phyloP scores from a whole-genome alignment of 2,888 invertebrate species.

The Tetranychus truncatus region DNA sequence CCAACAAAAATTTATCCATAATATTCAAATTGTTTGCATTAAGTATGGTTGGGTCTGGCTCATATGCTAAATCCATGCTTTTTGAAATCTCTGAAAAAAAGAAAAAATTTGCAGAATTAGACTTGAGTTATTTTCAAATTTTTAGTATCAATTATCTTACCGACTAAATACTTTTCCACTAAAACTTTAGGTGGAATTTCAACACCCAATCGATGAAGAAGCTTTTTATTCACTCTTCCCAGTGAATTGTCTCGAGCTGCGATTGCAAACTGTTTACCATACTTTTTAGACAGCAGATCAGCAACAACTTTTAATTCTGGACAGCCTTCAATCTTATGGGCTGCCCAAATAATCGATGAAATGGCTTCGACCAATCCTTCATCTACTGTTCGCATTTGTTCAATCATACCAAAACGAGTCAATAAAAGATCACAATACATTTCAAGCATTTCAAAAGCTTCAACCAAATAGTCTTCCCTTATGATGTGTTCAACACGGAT shows the following conservation, averaged over 20 bases:
- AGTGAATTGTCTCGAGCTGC: conserved; percentile 63
- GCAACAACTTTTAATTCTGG: conserved; percentile 57
- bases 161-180: conserved; percentile 53
- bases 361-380: conserved; percentile 89
- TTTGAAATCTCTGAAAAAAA: conserved; percentile 70
- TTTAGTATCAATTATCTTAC: conserved; percentile 13
- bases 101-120: conserved; percentile 33
- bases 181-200: conserved; percentile 87
- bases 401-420: conserved; percentile 85
- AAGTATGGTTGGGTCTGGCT: conserved; percentile 81
- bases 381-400: conserved; percentile 82
- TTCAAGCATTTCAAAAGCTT: conserved; percentile 34
- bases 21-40: conserved; percentile 32
- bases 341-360: conserved; percentile 88
- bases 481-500: conserved; percentile 97
- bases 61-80: conserved; percentile 80
- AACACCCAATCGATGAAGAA: conserved; percentile 67
- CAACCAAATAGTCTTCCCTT: conserved; percentile 88
- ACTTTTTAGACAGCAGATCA: conserved; percentile 72
- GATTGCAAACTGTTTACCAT: conserved; percentile 80
- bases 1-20: neutral
- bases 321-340: conserved; percentile 56
- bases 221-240: conserved; percentile 66
- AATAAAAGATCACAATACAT: conserved; percentile 95
- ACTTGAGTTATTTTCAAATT: too few relatives aligned